These are phyloP conservation scores for Cyprinodon brontotheroides DNA, from an alignment of 2,113 vertebrate genomes.

Conservation along the genomic window DNA sequence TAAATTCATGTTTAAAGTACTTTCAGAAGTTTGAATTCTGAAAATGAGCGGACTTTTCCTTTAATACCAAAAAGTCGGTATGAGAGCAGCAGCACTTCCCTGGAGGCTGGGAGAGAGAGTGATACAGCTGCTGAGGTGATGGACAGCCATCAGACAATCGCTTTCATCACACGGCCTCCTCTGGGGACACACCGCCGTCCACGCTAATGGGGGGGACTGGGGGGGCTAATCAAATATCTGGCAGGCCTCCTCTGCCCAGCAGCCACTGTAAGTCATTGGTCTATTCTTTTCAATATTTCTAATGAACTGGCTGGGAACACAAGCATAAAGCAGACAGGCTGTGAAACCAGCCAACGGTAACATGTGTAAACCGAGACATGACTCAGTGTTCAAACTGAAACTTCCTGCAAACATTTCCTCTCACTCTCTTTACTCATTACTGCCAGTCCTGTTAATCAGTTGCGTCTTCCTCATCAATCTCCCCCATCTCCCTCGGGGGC, in stretches of 20 bases:
- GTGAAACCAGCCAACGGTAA: slow-evolving; percentile 14
- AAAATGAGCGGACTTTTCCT: too few relatives aligned
- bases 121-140: slow-evolving; percentile 8
- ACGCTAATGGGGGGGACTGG: slow-evolving; percentile 24
- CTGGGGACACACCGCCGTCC: slow-evolving; percentile 45
- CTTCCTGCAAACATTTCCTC: not conserved
- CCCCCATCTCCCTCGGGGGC: not conserved
- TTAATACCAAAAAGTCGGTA: slow-evolving; percentile 46
- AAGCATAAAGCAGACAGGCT: slow-evolving; percentile 21
- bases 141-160: slow-evolving; percentile 17
- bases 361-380: not conserved
- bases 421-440: slow-evolving; percentile 42
- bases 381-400: not conserved
- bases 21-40: too few relatives aligned
- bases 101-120: not conserved
- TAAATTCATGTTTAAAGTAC: too few relatives aligned
- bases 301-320: slow-evolving; percentile 38
- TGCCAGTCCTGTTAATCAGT: slow-evolving; percentile 57
- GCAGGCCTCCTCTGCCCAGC: slow-evolving; percentile 39
- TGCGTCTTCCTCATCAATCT: slow-evolving; percentile 64
- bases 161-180: slow-evolving; percentile 52
- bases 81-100: slow-evolving; percentile 16
- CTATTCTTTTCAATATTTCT: slow-evolving; percentile 29
- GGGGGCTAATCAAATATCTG: slow-evolving; percentile 65
- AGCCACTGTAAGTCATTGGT: slow-evolving; percentile 35